phyloP scores from a whole-genome alignment of 2,797 vertebrate genomes.

The Sebastes taczanowskii region DNA sequence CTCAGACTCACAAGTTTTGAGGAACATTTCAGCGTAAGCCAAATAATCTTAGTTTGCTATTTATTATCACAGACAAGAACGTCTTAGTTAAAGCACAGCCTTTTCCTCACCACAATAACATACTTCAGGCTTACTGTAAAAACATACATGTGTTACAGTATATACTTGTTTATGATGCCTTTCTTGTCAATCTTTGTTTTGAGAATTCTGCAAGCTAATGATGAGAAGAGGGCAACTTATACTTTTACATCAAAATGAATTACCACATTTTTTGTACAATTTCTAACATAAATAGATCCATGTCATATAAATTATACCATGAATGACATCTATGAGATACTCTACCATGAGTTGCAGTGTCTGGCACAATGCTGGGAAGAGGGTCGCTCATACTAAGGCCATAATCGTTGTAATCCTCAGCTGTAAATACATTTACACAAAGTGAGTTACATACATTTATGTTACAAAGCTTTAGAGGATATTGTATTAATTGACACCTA shows the following conservation, averaged over 20 bases:
- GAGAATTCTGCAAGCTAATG: neutral
- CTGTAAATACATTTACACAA: neutral
- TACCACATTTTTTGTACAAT: no score
- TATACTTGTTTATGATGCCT: neutral
- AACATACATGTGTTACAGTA: neutral
- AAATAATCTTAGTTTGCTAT: neutral
- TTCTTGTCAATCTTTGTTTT: neutral
- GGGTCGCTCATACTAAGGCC: no score
- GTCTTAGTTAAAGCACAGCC: neutral
- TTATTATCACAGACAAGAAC: neutral
- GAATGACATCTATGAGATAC: neutral
- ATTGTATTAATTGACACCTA: neutral
- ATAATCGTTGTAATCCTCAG: rapidly evolving
- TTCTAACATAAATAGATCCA: neutral
- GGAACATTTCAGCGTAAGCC: neutral
- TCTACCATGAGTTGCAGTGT: neutral
- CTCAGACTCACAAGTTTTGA: neutral
- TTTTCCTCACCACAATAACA: neutral
- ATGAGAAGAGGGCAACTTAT: no score
- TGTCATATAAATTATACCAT: neutral
- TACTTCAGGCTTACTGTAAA: neutral
- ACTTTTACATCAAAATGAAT: neutral
- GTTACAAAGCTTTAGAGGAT: no score
- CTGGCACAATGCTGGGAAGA: neutral
- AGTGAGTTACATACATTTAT: neutral